Evolutionary conservation across 2,888 invertebrate species (phyloP), one percentile per base, ranked within the genome.

Genomic region (Branchipolynoe longqiensis): DNA sequence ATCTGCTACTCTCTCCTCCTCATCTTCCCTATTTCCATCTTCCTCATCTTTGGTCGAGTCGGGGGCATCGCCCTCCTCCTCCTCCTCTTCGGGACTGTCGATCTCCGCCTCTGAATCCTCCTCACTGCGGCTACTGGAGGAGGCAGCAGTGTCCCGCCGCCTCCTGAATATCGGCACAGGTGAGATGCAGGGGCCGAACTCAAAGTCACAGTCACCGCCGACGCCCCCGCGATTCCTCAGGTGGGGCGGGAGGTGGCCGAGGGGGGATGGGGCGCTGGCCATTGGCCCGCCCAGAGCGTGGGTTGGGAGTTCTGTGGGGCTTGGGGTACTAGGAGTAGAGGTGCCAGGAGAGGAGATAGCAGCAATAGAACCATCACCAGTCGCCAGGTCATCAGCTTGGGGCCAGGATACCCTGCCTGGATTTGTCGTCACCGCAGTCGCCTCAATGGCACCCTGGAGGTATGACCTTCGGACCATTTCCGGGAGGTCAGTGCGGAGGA

Each of bases 121-220:
- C 8, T 48, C 48, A 18, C 48, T 48, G 8, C 18, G 48, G 48
- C 48, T 48, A n/a, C 69, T 69, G 4, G 33, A 22, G 48, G 2
- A 12, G 38, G 40, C 22, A n/a, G 18, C 73, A 0, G 3, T 40
- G 4, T n/a, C 12, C 1, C 6, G 6, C 31, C 78, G 25, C 41
- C 78, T 78, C 25, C 41, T 33, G 48, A 54, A 78, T n/a, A 48
- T 54, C 4, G 78, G 78, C 14, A 78, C 78, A 14, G 78, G 78
- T 25, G 78, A 78, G 54, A 78, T 78, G 78, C 48, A 48, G 31
- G 12, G 22, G 28, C 78, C 78, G 25, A 78, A 78, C 78, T 78
- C 78, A 48, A 78, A 78, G 78, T 78, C 78, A 3, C 28, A 48
- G 8, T 78, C 78, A n/a, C 38, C 69, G 18, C 69, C 38, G 38